These are phyloP conservation scores for Caiman crocodilus DNA, from an alignment of 2,797 vertebrate species.

Conservation along the genomic window DNA sequence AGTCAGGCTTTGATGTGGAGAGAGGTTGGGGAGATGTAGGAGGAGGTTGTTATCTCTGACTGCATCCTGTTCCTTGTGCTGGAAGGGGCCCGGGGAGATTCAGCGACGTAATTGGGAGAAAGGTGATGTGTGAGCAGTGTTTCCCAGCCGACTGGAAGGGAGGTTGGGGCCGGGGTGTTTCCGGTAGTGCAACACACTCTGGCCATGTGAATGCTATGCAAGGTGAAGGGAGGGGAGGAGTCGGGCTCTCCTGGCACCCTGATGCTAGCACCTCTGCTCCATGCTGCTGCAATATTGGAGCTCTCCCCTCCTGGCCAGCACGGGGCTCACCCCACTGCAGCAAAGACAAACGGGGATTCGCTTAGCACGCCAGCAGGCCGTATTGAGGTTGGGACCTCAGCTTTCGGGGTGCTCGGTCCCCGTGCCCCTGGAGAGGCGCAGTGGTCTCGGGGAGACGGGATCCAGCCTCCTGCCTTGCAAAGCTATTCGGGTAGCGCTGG, in stretches of 20 bases:
- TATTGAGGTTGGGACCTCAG: background rate
- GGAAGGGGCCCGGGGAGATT: background rate
- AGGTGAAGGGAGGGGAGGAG: no score
- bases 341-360: background rate
- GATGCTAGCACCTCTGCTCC: background rate
- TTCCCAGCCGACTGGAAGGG: background rate
- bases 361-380: background rate
- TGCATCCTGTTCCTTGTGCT: background rate
- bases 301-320: background rate
- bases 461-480: background rate
- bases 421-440: background rate
- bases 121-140: background rate
- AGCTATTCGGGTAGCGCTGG: no score
- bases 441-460: background rate
- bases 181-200: no score
- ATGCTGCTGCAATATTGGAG: background rate
- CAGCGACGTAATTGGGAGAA: background rate
- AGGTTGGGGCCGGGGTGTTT: no score
- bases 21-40: accelerated
- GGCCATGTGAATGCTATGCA: no score
- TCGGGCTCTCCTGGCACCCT: background rate
- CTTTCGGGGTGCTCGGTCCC: background rate
- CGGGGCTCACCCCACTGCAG: background rate
- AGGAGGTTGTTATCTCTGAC: background rate
- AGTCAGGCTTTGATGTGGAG: conserved; percentile 14